Base-by-base conservation (phyloP, 2,797 vertebrate species). In the Siniperca scherzeri region DNA sequence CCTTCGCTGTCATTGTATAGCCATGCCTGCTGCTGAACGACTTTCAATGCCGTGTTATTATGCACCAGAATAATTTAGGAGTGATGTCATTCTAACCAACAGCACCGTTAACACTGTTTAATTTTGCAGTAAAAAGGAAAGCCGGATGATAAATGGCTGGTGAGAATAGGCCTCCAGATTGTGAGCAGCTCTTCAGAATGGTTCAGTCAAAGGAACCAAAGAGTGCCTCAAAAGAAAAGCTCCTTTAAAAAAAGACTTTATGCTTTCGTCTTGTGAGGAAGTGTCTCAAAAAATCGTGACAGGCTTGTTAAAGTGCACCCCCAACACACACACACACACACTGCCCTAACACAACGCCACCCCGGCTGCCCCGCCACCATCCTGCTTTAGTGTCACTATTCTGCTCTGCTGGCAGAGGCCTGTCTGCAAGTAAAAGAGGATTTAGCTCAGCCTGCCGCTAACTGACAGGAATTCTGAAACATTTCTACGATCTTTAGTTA, bases 221-320 rank as follows among this genome's bases (percentile, higher is more conserved):
- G 72, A 74, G 25, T 0, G 60, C 38, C 65, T 70, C 19, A n/a
- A 74, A 71, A 86, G 57, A 85, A 84, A 87, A 80, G 52, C 72
- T 52, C 22, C 70, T 65, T 73, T 36, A 42, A 21, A 70, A 68
- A 62, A 33, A 38, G 36, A 33, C 14, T 16, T 27, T 77, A 48
- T 17, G 42, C 50, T 68, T 77, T 70, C 10, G 52, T 67, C 64
- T 80, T 68, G 56, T 66, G 60, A 82, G 80, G 78, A 91, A 90
- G 83, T 85, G 84, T 85, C 82, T 86, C 27, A 82, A 85, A 87
- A 89, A 89, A 90, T 88, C 89, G 90, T 93, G 93, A 93, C 90
- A 46, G 67, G 92, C 81, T 93, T 94, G 81, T 93, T 94, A 94
- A 94, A 84, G 44, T 6, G 0, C 13, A 11, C 55, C 40, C 13